Base-by-base conservation (phyloP, 2,797 vertebrate genomes). In the Semotilus atromaculatus region DNA sequence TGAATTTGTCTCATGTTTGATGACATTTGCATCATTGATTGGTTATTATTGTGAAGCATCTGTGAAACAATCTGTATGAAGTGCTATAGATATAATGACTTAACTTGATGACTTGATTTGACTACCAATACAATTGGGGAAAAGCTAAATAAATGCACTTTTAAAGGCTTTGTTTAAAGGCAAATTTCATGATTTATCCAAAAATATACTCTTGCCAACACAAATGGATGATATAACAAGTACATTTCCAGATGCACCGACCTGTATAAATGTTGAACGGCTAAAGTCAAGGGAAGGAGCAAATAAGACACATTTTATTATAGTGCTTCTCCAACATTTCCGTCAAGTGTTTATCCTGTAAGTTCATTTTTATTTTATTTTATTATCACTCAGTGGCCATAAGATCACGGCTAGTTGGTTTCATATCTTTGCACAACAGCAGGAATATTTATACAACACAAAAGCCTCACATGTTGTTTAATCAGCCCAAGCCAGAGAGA, bases 391-490 rank as follows among this genome's bases (percentile, higher is more conserved):
- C 51, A 73, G 26, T 8, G 4, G 26, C 45, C 21, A 38, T 55
- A n/a, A 31, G 29, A 10, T 55, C 45, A 55, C 1, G 18, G 45
- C 4, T 43, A 43, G 18, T 34, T 55, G 53, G 29, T 60, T 60
- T 76, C 23, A 9, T 76, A 76, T 76, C 74, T 60, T 60, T 18
- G 53, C 74, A 60, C 18, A 34, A 76, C 53, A 60, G 21, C 21
- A 58, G 7, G 51, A 3, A 75, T 10, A 58, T 58, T 13, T 60
- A 13, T 1, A 29, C 13, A 16, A 1, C 60, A 29, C 13, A 29
- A 1, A 70, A 70, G 36, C 31, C 16, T 14, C 62, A 66, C 62
- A 31, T 66, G 29, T 76, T 66, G 16, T 76, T 58, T 76, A 76
- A 76, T 76, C 74, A 76, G 74, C 53, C 36, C 23, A 40, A 60